Evolutionary conservation across 2,113 vertebrate species (phyloP).

Genomic region (Gnathonemus echidnorhynchus): DNA sequence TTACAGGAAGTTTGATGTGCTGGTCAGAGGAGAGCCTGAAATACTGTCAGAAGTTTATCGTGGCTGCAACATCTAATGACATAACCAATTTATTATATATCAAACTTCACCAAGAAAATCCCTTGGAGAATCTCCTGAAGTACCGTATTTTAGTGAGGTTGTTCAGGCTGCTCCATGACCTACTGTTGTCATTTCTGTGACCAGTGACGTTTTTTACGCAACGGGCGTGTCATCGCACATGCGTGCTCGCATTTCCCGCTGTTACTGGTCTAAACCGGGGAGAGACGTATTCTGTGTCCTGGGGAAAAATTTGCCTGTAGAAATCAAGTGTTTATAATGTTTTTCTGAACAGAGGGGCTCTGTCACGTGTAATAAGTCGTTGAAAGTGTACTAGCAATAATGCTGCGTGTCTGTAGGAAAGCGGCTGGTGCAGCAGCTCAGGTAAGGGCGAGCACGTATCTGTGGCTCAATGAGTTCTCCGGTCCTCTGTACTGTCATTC

Average conservation of each 20-base stretch:
- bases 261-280: constrained; percentile 27
- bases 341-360: constrained; percentile 31
- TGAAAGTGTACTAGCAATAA: constrained; percentile 31
- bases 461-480: neutral
- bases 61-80: neutral
- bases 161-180: neutral
- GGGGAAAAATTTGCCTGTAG: constrained; percentile 15
- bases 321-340: constrained; percentile 36
- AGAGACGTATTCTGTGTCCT: constrained; percentile 21
- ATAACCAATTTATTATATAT: neutral
- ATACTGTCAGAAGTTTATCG: neutral
- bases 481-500: constrained; percentile 21
- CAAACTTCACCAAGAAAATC: neutral
- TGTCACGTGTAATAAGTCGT: constrained; percentile 9
- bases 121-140: neutral
- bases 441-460: constrained; percentile 33
- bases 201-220: constrained; percentile 24
- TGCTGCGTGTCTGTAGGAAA: constrained; percentile 53
- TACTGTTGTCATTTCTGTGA: neutral
- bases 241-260: constrained; percentile 22
- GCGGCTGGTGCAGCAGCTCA: constrained; percentile 40
- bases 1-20: neutral
- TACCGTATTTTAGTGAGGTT: neutral
- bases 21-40: neutral
- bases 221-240: constrained; percentile 31